A percentile compares a stretch with the other conserved stretches of the same genome.
Evolutionary conservation across 2,888 invertebrate species (phyloP).

Genomic region (Pegoplata infirma): DNA sequence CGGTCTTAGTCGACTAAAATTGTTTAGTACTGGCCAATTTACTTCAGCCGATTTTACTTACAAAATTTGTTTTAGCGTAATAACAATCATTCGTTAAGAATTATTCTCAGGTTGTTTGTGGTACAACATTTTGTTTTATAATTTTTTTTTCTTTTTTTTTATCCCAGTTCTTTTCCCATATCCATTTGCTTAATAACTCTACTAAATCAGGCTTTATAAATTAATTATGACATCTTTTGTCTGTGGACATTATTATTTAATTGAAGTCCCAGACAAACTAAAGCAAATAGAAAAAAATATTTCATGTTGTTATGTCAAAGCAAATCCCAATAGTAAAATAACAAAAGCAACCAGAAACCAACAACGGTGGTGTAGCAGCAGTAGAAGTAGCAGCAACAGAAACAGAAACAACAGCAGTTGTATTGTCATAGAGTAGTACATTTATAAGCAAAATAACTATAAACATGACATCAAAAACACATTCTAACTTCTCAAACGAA

Average conservation of each 20-base stretch:
- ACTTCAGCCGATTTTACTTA: too few relatives aligned
- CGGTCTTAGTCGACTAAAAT: too few relatives aligned
- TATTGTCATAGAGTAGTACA: background rate
- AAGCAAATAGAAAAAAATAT: conserved; percentile 33
- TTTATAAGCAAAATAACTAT: conserved; percentile 24
- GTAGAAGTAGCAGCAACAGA: background rate
- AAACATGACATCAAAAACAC: conserved; percentile 31
- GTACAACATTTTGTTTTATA: too few relatives aligned
- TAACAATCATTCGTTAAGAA: too few relatives aligned
- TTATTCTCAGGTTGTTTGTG: too few relatives aligned
- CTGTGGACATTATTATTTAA: conserved; percentile 45
- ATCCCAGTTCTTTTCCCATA: too few relatives aligned
- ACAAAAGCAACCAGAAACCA: conserved; percentile 22
- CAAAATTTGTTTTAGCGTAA: too few relatives aligned
- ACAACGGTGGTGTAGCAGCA: conserved; percentile 9
- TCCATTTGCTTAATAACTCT: background rate
- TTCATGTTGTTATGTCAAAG: conserved; percentile 38
- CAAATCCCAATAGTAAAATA: conserved; percentile 42
- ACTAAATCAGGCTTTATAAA: conserved; percentile 40
- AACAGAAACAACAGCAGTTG: background rate
- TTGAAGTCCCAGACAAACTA: conserved; percentile 49
- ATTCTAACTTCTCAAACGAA: background rate
- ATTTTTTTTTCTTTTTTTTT: too few relatives aligned
- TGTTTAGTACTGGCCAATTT: too few relatives aligned
- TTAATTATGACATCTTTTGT: conserved; percentile 55